Evolutionary conservation across 2,113 vertebrate species (phyloP), one percentile per base, ranked within the genome.

Genomic region (Oncorhynchus tshawytscha): DNA sequence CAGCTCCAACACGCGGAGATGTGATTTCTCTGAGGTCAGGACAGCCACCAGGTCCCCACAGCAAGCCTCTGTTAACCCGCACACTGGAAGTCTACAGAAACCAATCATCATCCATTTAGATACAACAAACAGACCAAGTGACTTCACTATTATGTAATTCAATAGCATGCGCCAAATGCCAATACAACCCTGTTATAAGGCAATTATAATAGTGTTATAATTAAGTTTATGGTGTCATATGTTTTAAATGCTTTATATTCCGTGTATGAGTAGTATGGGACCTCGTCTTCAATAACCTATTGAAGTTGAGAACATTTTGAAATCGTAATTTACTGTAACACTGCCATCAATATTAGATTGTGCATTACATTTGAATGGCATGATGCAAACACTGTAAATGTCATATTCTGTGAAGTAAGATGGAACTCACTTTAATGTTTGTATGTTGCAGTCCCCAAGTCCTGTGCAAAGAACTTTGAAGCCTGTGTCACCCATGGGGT

Each of bases 1-100:
- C 2, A 94, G 68, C 0, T 84, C 20, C 69, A 93, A 75, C 48
- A 76, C 69, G 69, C 29, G 5, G 80, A 94, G 79, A 75, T 85
- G 86, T 54, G 89, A 86, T 29, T 20, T 57, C 69, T 22, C 34
- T 2, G 86, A 88, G 68, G 77, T 81, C 81, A 94, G 74, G 20
- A 75, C 80, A 9, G 81, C 74, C 16, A 34, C 81, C 72, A 94
- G 78, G 1, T 84, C 77, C 18, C 84, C 88, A 82, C 86, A 87
- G 66, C 83, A 77, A 0, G 24, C 81, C 22, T 76, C 78, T 0
- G 84, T 85, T 83, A 93, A 67, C 3, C 1, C 2, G 70, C 91
- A 92, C 0, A 1, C 48, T 67, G 0, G 0, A 71, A 93, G 22
- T 3, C 86, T 87, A 29, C 31, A 78, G 48, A 79, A 16, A 39